These are phyloP conservation scores for Onychomys torridus DNA, from an alignment of 2,797 vertebrate genomes.

Conservation along the genomic window DNA sequence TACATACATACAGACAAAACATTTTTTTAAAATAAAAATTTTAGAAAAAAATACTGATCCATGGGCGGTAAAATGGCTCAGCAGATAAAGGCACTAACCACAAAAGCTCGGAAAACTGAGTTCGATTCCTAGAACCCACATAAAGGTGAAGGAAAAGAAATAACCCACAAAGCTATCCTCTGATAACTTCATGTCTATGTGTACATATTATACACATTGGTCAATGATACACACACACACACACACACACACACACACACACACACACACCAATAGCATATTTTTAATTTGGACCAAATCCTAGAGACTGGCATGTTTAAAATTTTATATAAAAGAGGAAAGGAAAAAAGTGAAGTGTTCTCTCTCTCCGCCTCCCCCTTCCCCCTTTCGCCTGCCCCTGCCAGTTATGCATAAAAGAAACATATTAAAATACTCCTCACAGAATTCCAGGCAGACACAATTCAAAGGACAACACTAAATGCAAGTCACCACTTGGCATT, in stretches of 20 bases:
- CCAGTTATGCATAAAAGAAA: constrained; percentile 27
- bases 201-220: neutral
- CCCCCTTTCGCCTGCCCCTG: neutral
- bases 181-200: neutral
- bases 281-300: constrained; percentile 41
- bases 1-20: neutral
- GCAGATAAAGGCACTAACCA: neutral
- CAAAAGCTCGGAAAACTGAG: neutral
- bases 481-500: constrained; percentile 84
- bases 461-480: constrained; percentile 77
- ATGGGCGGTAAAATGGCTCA: neutral
- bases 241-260: too few species aligned
- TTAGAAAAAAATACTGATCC: neutral
- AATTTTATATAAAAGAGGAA: constrained; percentile 46
- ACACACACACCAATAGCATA: neutral
- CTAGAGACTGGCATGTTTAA: neutral
- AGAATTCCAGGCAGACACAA: constrained; percentile 79
- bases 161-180: neutral
- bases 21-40: neutral
- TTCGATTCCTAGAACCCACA: neutral
- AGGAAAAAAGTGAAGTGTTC: neutral
- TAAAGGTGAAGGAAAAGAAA: neutral
- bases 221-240: neutral
- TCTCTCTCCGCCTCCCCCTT: neutral
- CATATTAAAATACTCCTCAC: constrained; percentile 65